Evolutionary conservation across 2,113 vertebrate species (phyloP), one percentile per base, ranked within the genome.

Genomic region (Xerus inauris): DNA sequence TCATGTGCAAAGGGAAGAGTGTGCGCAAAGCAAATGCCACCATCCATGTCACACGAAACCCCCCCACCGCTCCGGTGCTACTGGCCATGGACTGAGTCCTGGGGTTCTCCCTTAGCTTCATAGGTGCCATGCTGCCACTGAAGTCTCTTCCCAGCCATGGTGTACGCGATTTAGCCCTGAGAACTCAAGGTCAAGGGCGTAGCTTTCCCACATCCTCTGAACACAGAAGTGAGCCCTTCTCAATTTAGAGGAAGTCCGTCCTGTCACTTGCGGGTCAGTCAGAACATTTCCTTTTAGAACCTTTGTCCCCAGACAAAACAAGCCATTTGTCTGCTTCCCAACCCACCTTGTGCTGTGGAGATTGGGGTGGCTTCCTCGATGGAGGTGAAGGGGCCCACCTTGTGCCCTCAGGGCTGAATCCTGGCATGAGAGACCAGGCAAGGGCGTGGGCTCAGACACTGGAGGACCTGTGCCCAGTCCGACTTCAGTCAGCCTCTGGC

Each of bases 261-360:
- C 35, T 47, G 4, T n/a, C 59, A 65, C 4, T 20, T 57, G 85
- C 49, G 32, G 13, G 10, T 57, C 45, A 24, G 8, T 69, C 62
- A 45, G 75, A 79, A 64, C 16, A 22, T 13, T 38, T 69, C 65
- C 62, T 51, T 91, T 40, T 40, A 65, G 81, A 54, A 57, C 32
- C 17, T 54, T 85, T 24, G 19, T 26, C 40, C 73, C 49, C 5
- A 13, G 71, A 73, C 19, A 45, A 42, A 47, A n/a, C 2, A 54
- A 26, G 28, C 9, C 38, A 57, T 57, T 38, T 16, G 2, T n/a
- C 45, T 16, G 20, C 42, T 47, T 77, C 9, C 2, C 35, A 35
- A 6, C 19, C 32, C 14, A 45, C 24, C 20, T 1, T 19, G 10
- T 26, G 0, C 0, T 19, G 8, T 5, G 2, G n/a, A 1, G 69